Base-by-base conservation (phyloP, 2,888 invertebrate genomes). In the Cephus spinipes region DNA sequence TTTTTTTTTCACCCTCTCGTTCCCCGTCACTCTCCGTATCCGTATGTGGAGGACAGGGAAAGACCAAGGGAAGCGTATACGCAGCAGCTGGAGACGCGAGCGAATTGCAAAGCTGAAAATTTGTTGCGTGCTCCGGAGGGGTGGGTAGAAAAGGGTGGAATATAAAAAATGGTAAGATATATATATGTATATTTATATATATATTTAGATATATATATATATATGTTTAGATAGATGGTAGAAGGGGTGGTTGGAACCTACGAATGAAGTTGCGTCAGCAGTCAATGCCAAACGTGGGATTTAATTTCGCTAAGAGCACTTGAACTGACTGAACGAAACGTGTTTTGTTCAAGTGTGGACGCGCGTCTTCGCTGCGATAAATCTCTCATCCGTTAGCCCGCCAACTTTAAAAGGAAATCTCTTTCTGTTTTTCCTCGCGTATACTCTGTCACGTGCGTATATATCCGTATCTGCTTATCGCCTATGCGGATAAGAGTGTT, bases 241-340 rank as follows among this genome's bases (percentile, higher is more conserved):
- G 40, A 55, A 55, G 23, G 15, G 15, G 9, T 23, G 23, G 55
- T 15, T 1, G 23, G 15, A 55, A 23, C 23, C 23, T 55, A 55
- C 55, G 23, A 55, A 9, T 55, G 55, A 23, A 55, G 23, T 55
- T 15, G 55, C 68, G 73, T 32, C 33, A 71, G 71, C 71, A 71
- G 71, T 33, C 71, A 55, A 23, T 55, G 76, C 73, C 74, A 79
- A 74, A 76, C 68, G 74, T 73, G 76, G 75, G 23, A 83, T 85
- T 85, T 85, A 85, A 85, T 85, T 85, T 84, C 81, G 85, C 85
- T 85, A 85, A 85, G 83, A 85, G 85, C 85, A 84, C 82, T 85
- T 78, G 83, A 68, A 40, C 23, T 23, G 55, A 55, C 55, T 55
- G 23, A 23, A 55, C 23, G 55, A 55, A 55, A 15, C 23, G 55